Evolutionary conservation across 2,113 vertebrate genomes (phyloP).

Genomic region (Oceanodroma tethys): DNA sequence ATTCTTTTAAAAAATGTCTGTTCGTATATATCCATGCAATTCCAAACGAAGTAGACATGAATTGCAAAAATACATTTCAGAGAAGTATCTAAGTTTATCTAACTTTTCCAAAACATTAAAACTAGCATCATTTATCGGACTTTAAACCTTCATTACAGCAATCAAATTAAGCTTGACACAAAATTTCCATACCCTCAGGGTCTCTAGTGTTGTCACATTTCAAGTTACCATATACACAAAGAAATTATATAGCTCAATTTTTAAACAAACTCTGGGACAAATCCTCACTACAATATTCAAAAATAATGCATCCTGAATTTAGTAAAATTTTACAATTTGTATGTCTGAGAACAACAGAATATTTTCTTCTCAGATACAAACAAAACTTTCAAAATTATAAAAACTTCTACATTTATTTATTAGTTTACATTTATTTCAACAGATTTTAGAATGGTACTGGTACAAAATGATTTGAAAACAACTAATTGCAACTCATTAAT

Average conservation of each 20-base stretch:
- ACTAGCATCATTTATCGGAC: neutral
- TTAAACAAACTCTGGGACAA: neutral
- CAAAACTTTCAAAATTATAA: neutral
- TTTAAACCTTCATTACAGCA: neutral
- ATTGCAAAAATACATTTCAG: neutral
- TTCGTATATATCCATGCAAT: neutral
- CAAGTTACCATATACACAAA: neutral
- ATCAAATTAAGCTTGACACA: neutral
- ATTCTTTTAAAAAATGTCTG: neutral
- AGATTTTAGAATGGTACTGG: neutral
- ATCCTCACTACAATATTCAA: neutral
- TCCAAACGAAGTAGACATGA: neutral
- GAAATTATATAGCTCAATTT: neutral
- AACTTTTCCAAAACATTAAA: neutral
- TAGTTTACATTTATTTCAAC: neutral
- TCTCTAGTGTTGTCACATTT: neutral
- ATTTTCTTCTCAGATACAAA: neutral
- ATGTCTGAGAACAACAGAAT: neutral
- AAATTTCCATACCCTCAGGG: neutral
- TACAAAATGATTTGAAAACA: neutral
- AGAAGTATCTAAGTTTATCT: neutral
- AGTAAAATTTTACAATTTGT: neutral
- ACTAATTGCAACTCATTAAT: neutral
- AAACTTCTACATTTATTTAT: neutral
- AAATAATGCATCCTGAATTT: neutral